These are phyloP conservation scores for Synergus laeviventris DNA, from an alignment of 2,888 invertebrate species.

Conservation along the genomic window DNA sequence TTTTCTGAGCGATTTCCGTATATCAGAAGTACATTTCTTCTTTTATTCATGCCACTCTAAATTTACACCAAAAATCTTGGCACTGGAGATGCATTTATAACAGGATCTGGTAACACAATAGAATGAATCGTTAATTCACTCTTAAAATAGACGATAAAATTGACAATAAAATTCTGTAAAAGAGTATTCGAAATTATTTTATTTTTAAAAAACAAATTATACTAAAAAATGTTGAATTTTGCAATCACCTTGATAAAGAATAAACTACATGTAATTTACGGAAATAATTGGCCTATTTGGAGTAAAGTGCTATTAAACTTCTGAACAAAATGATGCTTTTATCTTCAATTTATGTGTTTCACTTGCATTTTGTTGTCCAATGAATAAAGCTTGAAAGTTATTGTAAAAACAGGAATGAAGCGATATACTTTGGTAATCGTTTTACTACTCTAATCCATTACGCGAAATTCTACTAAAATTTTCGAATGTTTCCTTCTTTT, in stretches of 20 bases:
- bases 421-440: not conserved
- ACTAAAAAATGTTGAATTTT: not conserved
- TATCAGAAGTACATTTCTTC: not conserved
- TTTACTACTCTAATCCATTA: not conserved
- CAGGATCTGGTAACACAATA: not conserved
- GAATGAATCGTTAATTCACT: not conserved
- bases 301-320: conserved; percentile 19
- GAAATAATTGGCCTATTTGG: not conserved
- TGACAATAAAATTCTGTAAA: not conserved
- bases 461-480: not conserved
- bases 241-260: not conserved
- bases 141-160: not conserved
- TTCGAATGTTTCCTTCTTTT: not conserved
- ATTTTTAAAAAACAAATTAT: not conserved
- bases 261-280: not conserved
- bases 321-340: conserved; percentile 20
- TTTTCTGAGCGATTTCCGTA: not conserved
- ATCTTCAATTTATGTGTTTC: conserved; percentile 19
- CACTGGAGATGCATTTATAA: not conserved
- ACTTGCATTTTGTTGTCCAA: not conserved
- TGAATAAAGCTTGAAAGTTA: not conserved
- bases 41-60: not conserved
- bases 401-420: conserved; percentile 7
- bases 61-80: conserved; percentile 21
- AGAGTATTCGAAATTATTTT: not conserved